Conservation (phyloP, 2,113 vertebrate genomes). For the Myocastor coypus region DNA sequence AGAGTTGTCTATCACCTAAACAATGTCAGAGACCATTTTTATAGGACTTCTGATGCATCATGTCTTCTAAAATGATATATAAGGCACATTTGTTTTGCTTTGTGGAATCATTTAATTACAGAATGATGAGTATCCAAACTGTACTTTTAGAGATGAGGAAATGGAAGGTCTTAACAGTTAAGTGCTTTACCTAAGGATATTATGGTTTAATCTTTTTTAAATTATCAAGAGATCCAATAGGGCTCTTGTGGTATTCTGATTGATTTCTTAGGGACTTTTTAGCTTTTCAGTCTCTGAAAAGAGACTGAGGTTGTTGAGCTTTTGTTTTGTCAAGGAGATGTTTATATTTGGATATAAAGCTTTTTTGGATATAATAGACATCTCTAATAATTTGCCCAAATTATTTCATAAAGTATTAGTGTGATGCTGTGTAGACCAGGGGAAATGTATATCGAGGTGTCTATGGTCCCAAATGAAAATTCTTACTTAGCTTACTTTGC, state of each 20-base stretch:
- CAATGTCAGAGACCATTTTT: constrained; percentile 46
- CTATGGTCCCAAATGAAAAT: neutral
- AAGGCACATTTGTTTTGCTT: constrained; percentile 53
- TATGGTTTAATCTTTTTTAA: constrained; percentile 10
- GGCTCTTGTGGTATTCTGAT: neutral
- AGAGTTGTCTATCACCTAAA: constrained; percentile 13
- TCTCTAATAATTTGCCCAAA: neutral
- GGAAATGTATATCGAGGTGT: neutral
- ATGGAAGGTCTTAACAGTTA: neutral
- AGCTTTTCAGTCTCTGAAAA: neutral
- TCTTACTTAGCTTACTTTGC: neutral
- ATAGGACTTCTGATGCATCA: neutral
- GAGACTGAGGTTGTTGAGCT: neutral
- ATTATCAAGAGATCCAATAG: neutral
- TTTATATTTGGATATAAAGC: constrained; percentile 52
- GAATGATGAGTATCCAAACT: neutral
- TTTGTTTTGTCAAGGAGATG: neutral
- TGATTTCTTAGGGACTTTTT: constrained; percentile 53
- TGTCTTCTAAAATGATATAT: constrained; percentile 13
- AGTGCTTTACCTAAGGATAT: constrained; percentile 16
- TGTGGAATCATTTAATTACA: constrained; percentile 27
- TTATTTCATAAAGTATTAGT: constrained; percentile 24
- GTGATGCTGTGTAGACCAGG: neutral
- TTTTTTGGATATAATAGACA: neutral
- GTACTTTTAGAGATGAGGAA: constrained; percentile 31